A percentile compares a stretch with the other conserved stretches of the same genome.
These are phyloP conservation scores for Junonia oenone DNA, from an alignment of 2,888 invertebrate genomes.

Conservation along the genomic window DNA sequence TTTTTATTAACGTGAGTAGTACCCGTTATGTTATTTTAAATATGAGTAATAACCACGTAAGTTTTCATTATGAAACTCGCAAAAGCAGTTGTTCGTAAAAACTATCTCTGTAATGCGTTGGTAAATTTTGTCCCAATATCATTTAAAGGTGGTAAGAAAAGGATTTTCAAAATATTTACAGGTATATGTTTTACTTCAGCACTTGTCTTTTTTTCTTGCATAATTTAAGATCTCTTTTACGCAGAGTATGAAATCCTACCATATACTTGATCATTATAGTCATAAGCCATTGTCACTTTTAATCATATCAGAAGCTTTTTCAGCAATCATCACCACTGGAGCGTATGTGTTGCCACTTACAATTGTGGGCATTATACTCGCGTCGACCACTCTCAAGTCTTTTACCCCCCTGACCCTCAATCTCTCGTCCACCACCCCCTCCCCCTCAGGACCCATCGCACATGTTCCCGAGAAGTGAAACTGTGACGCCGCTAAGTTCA, in stretches of 20 bases:
- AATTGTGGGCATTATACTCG: constrained; percentile 81
- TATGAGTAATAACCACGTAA: too few species aligned
- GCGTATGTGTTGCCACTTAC: constrained; percentile 81
- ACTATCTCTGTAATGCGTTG: not conserved
- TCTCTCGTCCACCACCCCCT: constrained; percentile 46
- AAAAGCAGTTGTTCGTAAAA: not conserved
- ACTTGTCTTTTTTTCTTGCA: not conserved
- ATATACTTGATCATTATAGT: not conserved
- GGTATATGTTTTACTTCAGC: too few species aligned
- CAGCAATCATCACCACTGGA: constrained; percentile 81
- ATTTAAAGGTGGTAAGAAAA: too few species aligned
- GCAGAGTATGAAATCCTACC: not conserved
- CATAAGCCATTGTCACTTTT: constrained; percentile 45
- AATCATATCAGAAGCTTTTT: constrained; percentile 81
- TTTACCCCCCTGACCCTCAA: constrained; percentile 72
- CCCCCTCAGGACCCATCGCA: constrained; percentile 46
- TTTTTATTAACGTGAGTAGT: too few species aligned
- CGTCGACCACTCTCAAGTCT: constrained; percentile 80
- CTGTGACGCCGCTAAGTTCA: constrained; percentile 41
- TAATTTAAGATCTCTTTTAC: not conserved
- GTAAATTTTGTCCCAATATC: too few species aligned
- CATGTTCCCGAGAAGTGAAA: constrained; percentile 50
- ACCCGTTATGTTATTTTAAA: too few species aligned
- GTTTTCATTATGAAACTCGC: not conserved
- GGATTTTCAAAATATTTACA: too few species aligned